Conservation (phyloP, 2,797 vertebrate species). For the Setipinna tenuifilis region DNA sequence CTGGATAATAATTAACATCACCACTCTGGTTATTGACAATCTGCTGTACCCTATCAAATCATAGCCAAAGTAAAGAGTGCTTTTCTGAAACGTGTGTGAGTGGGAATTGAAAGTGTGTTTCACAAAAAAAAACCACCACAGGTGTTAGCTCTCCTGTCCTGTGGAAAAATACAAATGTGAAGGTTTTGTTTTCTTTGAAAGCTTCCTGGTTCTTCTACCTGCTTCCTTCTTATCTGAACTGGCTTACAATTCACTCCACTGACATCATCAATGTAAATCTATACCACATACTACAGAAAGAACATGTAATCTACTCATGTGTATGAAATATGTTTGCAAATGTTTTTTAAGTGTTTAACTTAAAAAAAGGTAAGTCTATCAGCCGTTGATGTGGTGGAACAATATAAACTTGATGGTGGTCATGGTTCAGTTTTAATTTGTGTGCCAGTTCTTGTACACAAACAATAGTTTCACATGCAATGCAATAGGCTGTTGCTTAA, state of each 20-base stretch:
- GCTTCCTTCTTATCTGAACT: not conserved
- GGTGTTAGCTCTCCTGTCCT: not conserved
- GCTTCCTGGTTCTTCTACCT: not conserved
- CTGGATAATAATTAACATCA: constrained; percentile 3
- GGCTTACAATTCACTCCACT: not conserved
- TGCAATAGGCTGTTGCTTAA: constrained; percentile 4
- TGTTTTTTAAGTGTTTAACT: not conserved
- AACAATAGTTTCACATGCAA: not conserved
- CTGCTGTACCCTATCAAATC: not conserved
- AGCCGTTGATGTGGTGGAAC: not conserved
- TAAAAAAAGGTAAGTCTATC: not conserved
- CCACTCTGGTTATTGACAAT: not conserved
- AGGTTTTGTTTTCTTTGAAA: not conserved
- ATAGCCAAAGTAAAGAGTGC: not conserved
- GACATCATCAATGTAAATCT: not conserved
- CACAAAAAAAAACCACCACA: not conserved
- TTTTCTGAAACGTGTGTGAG: not conserved
- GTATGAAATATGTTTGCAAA: not conserved
- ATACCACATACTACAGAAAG: not conserved
- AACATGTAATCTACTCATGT: not conserved
- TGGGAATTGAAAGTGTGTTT: not conserved
- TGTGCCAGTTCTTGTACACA: not conserved
- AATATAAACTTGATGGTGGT: not conserved
- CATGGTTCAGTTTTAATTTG: not conserved
- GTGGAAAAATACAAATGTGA: not conserved